phyloP scores from a whole-genome alignment of 2,888 invertebrate species.

The Hydriomena furcata region DNA sequence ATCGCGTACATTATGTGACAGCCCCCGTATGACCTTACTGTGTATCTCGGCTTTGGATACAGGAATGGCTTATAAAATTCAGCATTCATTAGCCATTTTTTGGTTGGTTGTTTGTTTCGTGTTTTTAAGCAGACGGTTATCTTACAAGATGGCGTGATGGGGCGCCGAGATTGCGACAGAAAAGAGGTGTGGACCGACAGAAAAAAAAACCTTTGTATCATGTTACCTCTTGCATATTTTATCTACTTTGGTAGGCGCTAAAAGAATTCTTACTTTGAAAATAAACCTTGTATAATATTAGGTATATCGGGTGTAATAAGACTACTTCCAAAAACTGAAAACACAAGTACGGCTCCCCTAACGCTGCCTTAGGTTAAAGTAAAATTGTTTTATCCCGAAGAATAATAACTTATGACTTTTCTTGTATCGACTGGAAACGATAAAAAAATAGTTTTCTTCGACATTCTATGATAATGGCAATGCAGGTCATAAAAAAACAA shows the following conservation, averaged over 20 bases:
- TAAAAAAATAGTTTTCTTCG: neutral
- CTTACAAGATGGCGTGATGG: slow-evolving; percentile 68
- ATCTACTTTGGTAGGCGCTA: neutral
- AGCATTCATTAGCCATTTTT: slow-evolving; percentile 61
- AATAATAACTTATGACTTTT: too few species aligned
- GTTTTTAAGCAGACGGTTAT: slow-evolving; percentile 66
- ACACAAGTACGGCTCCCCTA: too few species aligned
- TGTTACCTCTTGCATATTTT: slow-evolving; percentile 1
- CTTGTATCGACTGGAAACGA: neutral
- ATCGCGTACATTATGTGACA: slow-evolving; percentile 70
- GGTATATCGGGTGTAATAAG: too few species aligned
- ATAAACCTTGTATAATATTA: too few species aligned
- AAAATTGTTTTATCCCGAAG: too few species aligned
- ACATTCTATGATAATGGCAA: too few species aligned
- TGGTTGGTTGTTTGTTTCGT: slow-evolving; percentile 58
- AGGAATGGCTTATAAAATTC: slow-evolving; percentile 65
- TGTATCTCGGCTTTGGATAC: slow-evolving; percentile 54
- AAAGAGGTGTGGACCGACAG: slow-evolving; percentile 58
- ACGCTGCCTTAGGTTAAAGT: too few species aligned
- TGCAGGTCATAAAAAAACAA: too few species aligned
- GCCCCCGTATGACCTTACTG: slow-evolving; percentile 55
- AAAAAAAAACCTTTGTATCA: slow-evolving; percentile 45
- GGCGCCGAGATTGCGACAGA: slow-evolving; percentile 68
- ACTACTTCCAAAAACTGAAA: too few species aligned
- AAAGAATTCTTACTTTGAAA: too few species aligned